Conservation (phyloP, 2,888 invertebrate genomes). For the Oxyscelio sp. region DNA sequence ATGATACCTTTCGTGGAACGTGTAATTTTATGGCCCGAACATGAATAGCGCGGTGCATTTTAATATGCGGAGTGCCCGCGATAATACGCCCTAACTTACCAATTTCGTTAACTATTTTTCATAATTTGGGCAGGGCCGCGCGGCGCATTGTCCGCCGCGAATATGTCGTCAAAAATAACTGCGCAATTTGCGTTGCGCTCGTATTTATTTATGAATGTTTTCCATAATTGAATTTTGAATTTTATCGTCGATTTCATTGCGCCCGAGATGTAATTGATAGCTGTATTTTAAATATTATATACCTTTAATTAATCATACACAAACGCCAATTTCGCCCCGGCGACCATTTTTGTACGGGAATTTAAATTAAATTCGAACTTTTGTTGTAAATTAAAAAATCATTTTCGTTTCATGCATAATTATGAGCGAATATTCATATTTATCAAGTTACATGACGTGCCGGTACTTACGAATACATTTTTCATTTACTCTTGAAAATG, state of each 20-base stretch:
- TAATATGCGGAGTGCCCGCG: slow-evolving; percentile 43
- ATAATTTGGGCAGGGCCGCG: slow-evolving; percentile 12
- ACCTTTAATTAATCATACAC: slow-evolving; percentile 57
- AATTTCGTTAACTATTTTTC: slow-evolving; percentile 63
- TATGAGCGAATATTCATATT: slow-evolving; percentile 50
- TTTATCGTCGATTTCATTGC: slow-evolving; percentile 54
- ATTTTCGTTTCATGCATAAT: slow-evolving; percentile 44
- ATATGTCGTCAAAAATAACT: slow-evolving; percentile 46
- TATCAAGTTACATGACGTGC: slow-evolving; percentile 41
- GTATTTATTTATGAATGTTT: slow-evolving; percentile 62
- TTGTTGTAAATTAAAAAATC: slow-evolving; percentile 50
- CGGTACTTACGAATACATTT: slow-evolving; percentile 47
- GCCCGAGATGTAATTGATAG: slow-evolving; percentile 53
- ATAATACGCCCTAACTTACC: slow-evolving; percentile 47
- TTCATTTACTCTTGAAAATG: slow-evolving; percentile 35
- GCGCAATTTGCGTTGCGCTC: slow-evolving; percentile 40
- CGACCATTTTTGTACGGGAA: slow-evolving; percentile 25
- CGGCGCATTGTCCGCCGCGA: slow-evolving; percentile 15
- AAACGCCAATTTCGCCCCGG: slow-evolving; percentile 19
- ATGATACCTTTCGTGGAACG: slow-evolving; percentile 53
- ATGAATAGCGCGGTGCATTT: slow-evolving; percentile 36
- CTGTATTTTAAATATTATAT: slow-evolving; percentile 63
- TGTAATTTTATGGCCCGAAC: slow-evolving; percentile 46
- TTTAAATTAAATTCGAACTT: slow-evolving; percentile 40
- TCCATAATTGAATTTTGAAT: slow-evolving; percentile 63